Evolutionary conservation across 2,797 vertebrate genomes (phyloP).

Genomic region (Octomys mimax): DNA sequence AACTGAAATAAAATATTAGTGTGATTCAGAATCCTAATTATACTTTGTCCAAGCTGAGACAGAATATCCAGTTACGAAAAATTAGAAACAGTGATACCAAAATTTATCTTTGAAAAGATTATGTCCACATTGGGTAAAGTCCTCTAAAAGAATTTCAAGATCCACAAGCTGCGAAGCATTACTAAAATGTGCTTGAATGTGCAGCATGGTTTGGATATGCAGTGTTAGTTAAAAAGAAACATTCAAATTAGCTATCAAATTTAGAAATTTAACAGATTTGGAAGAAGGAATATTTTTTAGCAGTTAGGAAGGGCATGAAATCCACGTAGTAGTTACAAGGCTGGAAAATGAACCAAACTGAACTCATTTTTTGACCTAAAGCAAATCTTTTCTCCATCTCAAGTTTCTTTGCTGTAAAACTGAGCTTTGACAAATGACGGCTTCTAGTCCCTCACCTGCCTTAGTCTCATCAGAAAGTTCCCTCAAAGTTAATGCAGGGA

Average conservation of each 20-base stretch:
- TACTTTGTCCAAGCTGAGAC: slow-evolving; percentile 46
- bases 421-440: background rate
- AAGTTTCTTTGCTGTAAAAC: slow-evolving; percentile 29
- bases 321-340: slow-evolving; percentile 73
- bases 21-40: slow-evolving; percentile 45
- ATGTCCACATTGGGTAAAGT: slow-evolving; percentile 46
- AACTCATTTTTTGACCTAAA: slow-evolving; percentile 75
- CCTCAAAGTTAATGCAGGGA: background rate
- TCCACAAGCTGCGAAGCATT: slow-evolving; percentile 62
- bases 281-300: slow-evolving; percentile 77
- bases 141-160: slow-evolving; percentile 61
- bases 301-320: slow-evolving; percentile 73
- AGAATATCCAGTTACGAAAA: slow-evolving; percentile 65
- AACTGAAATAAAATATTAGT: slow-evolving; percentile 81
- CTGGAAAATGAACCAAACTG: slow-evolving; percentile 75
- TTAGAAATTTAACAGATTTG: slow-evolving; percentile 85
- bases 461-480: background rate
- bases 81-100: slow-evolving; percentile 66
- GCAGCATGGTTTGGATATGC: slow-evolving; percentile 70
- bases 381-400: slow-evolving; percentile 42
- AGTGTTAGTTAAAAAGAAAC: slow-evolving; percentile 81
- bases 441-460: background rate
- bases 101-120: slow-evolving; percentile 73
- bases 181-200: slow-evolving; percentile 74
- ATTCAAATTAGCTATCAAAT: slow-evolving; percentile 85